phyloP scores from a whole-genome alignment of 2,888 invertebrate species.

The Ophioninae sp. region DNA sequence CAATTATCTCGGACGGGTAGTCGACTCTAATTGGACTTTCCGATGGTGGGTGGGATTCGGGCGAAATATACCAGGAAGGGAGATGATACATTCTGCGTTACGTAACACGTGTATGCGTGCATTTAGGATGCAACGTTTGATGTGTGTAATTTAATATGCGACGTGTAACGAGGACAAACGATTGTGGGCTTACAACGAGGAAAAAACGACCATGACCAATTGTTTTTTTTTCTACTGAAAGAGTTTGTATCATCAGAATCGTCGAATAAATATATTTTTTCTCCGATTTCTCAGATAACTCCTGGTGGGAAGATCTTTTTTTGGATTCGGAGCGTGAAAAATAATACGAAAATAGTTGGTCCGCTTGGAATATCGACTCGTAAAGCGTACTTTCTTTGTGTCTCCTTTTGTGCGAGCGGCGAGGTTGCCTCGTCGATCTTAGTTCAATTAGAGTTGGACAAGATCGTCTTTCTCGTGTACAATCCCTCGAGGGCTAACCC shows the following conservation, averaged over 20 bases:
- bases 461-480: conserved; percentile 39
- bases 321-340: neutral
- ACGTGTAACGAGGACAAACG: conserved; percentile 7
- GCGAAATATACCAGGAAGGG: conserved; percentile 61
- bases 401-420: neutral
- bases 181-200: neutral
- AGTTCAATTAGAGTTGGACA: conserved; percentile 59
- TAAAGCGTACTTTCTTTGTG: too few species aligned
- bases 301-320: too few species aligned
- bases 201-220: neutral
- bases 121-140: conserved; percentile 4
- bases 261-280: too few species aligned
- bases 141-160: conserved; percentile 17
- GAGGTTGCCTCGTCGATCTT: conserved; percentile 55
- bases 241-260: neutral
- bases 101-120: conserved; percentile 1
- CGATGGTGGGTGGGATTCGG: conserved; percentile 74
- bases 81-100: conserved; percentile 24
- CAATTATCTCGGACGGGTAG: conserved; percentile 77
- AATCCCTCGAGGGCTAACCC: conserved; percentile 35
- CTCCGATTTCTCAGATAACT: too few species aligned
- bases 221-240: neutral
- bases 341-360: neutral
- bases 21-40: conserved; percentile 78
- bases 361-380: too few species aligned